Evolutionary conservation across 2,113 vertebrate genomes (phyloP).

Genomic region (Alethe diademata): DNA sequence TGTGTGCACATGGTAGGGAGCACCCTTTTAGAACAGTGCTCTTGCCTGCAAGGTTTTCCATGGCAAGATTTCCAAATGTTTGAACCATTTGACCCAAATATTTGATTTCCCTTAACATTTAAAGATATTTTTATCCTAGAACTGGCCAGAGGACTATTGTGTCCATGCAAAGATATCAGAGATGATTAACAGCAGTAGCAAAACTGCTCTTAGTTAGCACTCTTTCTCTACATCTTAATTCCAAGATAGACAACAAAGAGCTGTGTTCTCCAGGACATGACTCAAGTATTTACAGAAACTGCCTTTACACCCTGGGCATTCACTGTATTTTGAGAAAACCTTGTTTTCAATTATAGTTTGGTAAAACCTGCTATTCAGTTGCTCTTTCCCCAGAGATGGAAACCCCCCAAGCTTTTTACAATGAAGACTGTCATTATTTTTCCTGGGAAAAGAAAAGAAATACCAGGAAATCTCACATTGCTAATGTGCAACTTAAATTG

Average conservation of each 20-base stretch:
- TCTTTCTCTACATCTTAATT: neutral
- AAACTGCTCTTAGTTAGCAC: neutral
- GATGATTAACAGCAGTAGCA: neutral
- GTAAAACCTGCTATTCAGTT: slow-evolving; percentile 25
- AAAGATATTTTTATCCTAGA: neutral
- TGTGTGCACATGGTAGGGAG: neutral
- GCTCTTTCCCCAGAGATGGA: neutral
- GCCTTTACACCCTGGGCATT: slow-evolving; percentile 7
- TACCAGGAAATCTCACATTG: slow-evolving; percentile 31
- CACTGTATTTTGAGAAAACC: slow-evolving; percentile 12
- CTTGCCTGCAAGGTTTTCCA: neutral
- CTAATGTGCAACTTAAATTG: neutral
- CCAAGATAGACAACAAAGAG: neutral
- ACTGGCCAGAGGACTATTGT: neutral
- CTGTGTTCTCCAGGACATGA: neutral
- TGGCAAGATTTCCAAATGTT: neutral
- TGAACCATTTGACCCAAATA: neutral
- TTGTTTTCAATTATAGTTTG: slow-evolving; percentile 14
- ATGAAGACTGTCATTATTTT: slow-evolving; percentile 15
- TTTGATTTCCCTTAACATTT: neutral
- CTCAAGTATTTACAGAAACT: slow-evolving; percentile 33
- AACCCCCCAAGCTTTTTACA: neutral
- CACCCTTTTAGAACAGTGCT: neutral
- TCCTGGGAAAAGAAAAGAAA: slow-evolving; percentile 12
- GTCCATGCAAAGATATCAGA: neutral